Base-by-base conservation (phyloP, 2,888 invertebrate species). In the Papilio demoleus region DNA sequence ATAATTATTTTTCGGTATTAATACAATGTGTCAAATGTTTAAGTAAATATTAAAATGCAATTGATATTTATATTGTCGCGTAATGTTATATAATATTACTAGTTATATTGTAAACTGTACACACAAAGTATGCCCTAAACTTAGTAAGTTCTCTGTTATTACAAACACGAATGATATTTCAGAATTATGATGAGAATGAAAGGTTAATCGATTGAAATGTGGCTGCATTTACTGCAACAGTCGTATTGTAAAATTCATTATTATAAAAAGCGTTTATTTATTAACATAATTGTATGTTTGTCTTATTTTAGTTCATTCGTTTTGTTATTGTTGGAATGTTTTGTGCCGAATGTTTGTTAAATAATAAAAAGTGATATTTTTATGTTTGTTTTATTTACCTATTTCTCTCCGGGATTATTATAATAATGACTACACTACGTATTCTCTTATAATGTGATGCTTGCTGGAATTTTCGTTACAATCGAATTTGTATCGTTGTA, bases 291-390 rank as follows among this genome's bases (percentile, higher is more conserved):
- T 31, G 53, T 56, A 31, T 50, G 50, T 50, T 50, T 56, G 17
- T 40, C 24, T 14, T 64, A 14, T 22, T 38, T 38, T 24, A 22
- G 24, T 34, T 61, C 27, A 12, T 42, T 62, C n/a, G 14, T 45
- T 2, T 8, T 17, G 62, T 63, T 47, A 31, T 63, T 63, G 19
- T 63, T 63, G 34, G 34, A 11, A 63, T 47, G 47, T 63, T 17
- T 34, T 47, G 62, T 62, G 45, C 34, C 17, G 47, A 47, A 47
- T 63, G 62, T 47, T 63, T 63, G 62, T 63, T 56, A 27, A 65
- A 56, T 56, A 64, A 53, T 65, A 58, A 42, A 65, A 12, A 42
- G 65, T 53, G 31, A 47, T 17, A 63, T 47, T 47, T 22, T 9
- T 14, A 56, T 9, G 3, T n/a, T 9, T 56, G 31, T 56, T 56